Base-by-base conservation (phyloP, 1,140 invertebrate genomes). In the Pachypeltis micranthus region DNA sequence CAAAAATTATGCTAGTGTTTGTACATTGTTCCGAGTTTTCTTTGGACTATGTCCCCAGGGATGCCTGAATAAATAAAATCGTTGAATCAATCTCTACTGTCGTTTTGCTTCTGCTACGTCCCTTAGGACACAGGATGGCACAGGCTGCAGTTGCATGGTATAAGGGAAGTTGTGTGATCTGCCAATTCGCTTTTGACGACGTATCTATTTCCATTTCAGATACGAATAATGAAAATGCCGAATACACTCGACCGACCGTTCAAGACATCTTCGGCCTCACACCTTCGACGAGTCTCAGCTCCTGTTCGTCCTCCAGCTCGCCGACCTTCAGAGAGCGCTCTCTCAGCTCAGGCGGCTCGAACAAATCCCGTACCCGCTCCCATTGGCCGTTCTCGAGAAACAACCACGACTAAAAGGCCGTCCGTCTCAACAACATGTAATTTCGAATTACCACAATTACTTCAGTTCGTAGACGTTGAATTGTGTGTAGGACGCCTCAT, bases 261-360 rank as follows among this genome's bases (percentile, higher is more conserved):
- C 76, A 78, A 62, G 77, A 78, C 58, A 76, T 78, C 28, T 78
- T 78, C 67, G 75, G 74, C 56, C 70, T 78, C 19, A 75, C 75
- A 25, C 74, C 77, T 16, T 76, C 74, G 54, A 76, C 76, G 4
- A 77, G 76, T 69, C 66, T 77, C 2, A 77, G 73, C 65, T 78
- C 75, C 47, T 77, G 75, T 65, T 75, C 73, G 26, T 73, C 74
- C 3, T 74, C 72, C 44, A 75, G 75, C 65, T 75, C 77, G 2
- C 74, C 75, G 44, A 76, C 74, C 60, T 69, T 77, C 57, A 71
- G 76, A 59, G 75, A 76, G 23, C 72, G 77, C 19, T 77, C 76
- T 2, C 59, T 73, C 19, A 75, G 73, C 26, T 74, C 75, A 7
- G 61, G 70, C 28, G 71, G 74, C 61, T 75, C 70, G 25, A 66